These are phyloP conservation scores for Andrena marginata DNA, from an alignment of 2,888 invertebrate species.

Conservation along the genomic window DNA sequence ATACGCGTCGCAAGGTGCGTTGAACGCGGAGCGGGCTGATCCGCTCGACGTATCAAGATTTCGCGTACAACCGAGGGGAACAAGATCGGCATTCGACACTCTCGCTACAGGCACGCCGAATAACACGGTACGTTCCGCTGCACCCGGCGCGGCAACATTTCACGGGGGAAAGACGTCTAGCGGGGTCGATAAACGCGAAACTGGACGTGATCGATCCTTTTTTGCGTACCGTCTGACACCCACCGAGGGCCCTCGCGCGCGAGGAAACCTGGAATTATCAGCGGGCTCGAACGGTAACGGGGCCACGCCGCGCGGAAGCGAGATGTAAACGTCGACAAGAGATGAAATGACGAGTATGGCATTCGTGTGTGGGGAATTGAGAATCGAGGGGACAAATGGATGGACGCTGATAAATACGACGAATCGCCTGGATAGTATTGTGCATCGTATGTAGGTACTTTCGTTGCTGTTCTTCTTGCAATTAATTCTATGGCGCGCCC, in stretches of 20 bases:
- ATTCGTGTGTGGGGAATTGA: not conserved
- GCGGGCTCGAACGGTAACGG: conserved; percentile 13
- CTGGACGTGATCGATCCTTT: conserved; percentile 40
- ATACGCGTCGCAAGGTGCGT: conserved; percentile 23
- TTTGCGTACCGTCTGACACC: conserved; percentile 44
- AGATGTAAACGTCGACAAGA: not conserved
- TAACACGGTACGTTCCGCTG: conserved; percentile 51
- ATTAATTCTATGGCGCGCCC: no score
- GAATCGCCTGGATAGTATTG: no score
- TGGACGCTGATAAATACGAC: not conserved
- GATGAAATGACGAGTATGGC: not conserved
- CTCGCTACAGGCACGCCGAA: conserved; percentile 55
- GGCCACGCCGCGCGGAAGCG: no score
- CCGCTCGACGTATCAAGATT: conserved; percentile 43
- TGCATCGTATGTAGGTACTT: not conserved
- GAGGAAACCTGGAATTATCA: conserved; percentile 24
- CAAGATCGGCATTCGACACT: conserved; percentile 47
- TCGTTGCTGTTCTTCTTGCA: no score
- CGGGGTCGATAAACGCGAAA: conserved; percentile 55
- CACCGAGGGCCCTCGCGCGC: conserved; percentile 8
- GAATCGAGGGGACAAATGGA: not conserved
- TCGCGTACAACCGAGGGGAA: conserved; percentile 13
- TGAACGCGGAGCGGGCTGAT: conserved; percentile 1
- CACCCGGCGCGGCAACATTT: conserved; percentile 53
- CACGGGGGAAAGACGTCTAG: conserved; percentile 53